These are phyloP conservation scores for Naso thynnoides DNA, from an alignment of 2,797 vertebrate genomes.

Conservation along the genomic window DNA sequence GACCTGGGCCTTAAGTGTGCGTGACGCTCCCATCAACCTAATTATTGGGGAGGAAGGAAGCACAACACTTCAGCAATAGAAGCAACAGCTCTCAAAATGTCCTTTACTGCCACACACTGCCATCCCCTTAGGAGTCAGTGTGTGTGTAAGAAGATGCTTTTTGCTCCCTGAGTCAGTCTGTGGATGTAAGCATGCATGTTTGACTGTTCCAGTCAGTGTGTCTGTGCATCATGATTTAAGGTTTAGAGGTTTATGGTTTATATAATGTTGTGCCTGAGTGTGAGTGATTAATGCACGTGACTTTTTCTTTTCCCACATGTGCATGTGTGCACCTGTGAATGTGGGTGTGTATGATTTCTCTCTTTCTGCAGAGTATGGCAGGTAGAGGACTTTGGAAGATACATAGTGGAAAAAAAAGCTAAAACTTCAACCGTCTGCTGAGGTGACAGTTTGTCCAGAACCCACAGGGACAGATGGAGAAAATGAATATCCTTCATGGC, in stretches of 20 bases:
- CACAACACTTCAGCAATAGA: constrained; percentile 50
- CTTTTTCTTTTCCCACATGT: background rate
- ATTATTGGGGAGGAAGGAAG: constrained; percentile 65
- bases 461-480: constrained; percentile 4
- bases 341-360: constrained; percentile 7
- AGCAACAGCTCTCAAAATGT: constrained; percentile 60
- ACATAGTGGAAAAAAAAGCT: constrained; percentile 31
- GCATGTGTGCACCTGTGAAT: background rate
- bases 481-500: background rate
- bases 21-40: constrained; percentile 70
- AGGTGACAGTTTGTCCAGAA: constrained; percentile 29
- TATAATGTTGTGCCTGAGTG: background rate
- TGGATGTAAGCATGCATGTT: constrained; percentile 1
- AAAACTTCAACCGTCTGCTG: constrained; percentile 41
- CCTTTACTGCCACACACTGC: constrained; percentile 65
- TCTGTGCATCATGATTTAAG: constrained; percentile 18
- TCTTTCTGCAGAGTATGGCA: constrained; percentile 28
- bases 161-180: background rate
- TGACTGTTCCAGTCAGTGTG: constrained; percentile 16
- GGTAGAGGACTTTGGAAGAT: constrained; percentile 45
- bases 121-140: constrained; percentile 9
- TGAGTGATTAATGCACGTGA: constrained; percentile 10
- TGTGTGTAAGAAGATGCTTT: background rate
- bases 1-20: constrained; percentile 45
- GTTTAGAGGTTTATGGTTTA: background rate